phyloP scores from a whole-genome alignment of 2,113 vertebrate genomes.

The Casuarius casuarius region DNA sequence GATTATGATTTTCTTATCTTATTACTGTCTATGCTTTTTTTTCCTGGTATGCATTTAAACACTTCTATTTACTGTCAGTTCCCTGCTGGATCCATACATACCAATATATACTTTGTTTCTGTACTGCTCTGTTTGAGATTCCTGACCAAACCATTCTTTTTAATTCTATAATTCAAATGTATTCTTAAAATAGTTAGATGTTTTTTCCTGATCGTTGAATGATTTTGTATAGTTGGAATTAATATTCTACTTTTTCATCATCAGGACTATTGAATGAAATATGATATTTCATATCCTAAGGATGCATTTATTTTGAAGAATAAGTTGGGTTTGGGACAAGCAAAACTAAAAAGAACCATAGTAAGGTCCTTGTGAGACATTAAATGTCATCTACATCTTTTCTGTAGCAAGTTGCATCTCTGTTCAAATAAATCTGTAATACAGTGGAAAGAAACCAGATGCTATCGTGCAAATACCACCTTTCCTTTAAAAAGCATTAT shows the following conservation, averaged over 20 bases:
- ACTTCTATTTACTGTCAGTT: not conserved
- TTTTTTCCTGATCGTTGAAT: not conserved
- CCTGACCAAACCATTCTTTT: not conserved
- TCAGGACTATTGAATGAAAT: not conserved
- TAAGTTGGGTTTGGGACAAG: not conserved
- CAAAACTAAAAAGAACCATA: not conserved
- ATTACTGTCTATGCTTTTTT: not conserved
- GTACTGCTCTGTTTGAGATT: fast-evolving
- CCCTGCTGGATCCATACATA: not conserved
- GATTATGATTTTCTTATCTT: not conserved
- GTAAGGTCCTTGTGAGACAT: not conserved
- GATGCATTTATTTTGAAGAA: not conserved
- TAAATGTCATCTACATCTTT: not conserved
- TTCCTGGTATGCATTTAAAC: not conserved
- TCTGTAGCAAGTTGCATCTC: not conserved
- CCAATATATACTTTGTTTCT: not conserved
- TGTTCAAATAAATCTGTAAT: not conserved
- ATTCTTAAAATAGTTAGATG: not conserved
- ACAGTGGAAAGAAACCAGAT: not conserved
- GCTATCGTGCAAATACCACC: not conserved
- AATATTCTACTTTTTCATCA: not conserved
- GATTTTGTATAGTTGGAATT: not conserved
- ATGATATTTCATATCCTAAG: not conserved
- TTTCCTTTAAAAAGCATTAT: not conserved
- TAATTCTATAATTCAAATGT: not conserved